A percentile compares a stretch with the other conserved stretches of the same genome.
phyloP scores from a whole-genome alignment of 2,797 vertebrate genomes.

The Podargus strigoides region DNA sequence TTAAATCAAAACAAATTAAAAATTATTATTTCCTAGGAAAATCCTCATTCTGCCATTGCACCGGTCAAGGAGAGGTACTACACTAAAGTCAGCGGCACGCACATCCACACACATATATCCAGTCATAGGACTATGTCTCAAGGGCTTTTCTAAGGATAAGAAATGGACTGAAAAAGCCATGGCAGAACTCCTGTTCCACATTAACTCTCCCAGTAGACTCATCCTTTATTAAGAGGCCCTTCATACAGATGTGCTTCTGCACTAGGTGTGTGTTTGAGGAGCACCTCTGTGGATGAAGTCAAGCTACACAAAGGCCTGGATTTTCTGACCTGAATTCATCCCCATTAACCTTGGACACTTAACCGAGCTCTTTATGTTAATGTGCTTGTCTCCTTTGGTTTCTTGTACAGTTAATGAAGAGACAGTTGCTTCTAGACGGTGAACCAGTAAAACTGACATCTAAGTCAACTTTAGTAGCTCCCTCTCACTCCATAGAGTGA shows the following conservation, averaged over 20 bases:
- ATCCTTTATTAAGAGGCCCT: background rate
- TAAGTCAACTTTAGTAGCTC: background rate
- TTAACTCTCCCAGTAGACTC: background rate
- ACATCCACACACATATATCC: background rate
- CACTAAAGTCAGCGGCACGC: background rate
- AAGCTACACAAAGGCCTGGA: background rate
- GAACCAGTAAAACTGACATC: background rate
- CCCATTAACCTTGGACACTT: background rate
- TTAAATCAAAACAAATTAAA: background rate
- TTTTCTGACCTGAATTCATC: background rate
- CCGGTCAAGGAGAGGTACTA: background rate
- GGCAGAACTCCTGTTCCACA: background rate
- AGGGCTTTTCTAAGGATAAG: constrained; percentile 34
- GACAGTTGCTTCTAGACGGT: background rate
- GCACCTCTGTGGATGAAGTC: background rate
- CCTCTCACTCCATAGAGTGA: background rate
- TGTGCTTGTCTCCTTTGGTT: background rate
- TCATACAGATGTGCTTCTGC: background rate
- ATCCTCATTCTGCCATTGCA: background rate
- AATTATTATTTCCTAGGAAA: constrained; percentile 7
- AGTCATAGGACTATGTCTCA: background rate
- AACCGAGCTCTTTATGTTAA: background rate
- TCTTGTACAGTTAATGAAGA: background rate
- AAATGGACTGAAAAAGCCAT: background rate
- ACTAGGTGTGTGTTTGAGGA: background rate